These are phyloP conservation scores for Laupala kohalensis DNA, from an alignment of 1,140 invertebrate genomes.

Conservation along the genomic window DNA sequence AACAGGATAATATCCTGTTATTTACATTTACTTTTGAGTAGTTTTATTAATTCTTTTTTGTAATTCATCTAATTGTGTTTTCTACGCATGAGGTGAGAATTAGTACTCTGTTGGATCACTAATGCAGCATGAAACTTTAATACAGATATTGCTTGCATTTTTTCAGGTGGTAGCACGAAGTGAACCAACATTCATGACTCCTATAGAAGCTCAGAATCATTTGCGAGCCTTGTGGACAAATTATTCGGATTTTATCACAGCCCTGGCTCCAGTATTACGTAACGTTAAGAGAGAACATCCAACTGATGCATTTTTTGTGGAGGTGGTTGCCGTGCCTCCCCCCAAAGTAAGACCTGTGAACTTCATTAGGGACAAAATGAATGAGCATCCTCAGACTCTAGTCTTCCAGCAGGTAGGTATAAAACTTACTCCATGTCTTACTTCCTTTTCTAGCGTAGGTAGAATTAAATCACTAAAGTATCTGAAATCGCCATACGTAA, in stretches of 20 bases:
- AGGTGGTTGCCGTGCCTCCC: slow-evolving; percentile 73
- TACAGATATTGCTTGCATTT: too few species aligned
- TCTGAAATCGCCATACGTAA: too few species aligned
- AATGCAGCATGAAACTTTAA: too few species aligned
- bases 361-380: slow-evolving; percentile 49
- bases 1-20: too few species aligned
- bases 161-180: neutral
- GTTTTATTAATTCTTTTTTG: too few species aligned
- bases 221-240: slow-evolving; percentile 62
- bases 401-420: slow-evolving; percentile 32
- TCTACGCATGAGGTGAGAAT: too few species aligned
- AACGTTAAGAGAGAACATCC: slow-evolving; percentile 40
- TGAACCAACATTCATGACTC: neutral
- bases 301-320: slow-evolving; percentile 81
- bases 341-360: slow-evolving; percentile 71
- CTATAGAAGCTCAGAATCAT: slow-evolving; percentile 34
- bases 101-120: too few species aligned
- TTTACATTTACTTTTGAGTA: too few species aligned
- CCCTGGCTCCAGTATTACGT: slow-evolving; percentile 59
- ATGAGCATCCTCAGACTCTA: slow-evolving; percentile 71
- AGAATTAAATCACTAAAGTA: too few species aligned
- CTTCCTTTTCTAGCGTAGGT: too few species aligned
- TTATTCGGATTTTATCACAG: slow-evolving; percentile 54
- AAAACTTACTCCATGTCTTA: too few species aligned
- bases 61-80: too few species aligned